Percentiles rank a stretch among this genome's conserved stretches.
Conservation (phyloP, 2,113 vertebrate species). For the Cyanistes caeruleus region DNA sequence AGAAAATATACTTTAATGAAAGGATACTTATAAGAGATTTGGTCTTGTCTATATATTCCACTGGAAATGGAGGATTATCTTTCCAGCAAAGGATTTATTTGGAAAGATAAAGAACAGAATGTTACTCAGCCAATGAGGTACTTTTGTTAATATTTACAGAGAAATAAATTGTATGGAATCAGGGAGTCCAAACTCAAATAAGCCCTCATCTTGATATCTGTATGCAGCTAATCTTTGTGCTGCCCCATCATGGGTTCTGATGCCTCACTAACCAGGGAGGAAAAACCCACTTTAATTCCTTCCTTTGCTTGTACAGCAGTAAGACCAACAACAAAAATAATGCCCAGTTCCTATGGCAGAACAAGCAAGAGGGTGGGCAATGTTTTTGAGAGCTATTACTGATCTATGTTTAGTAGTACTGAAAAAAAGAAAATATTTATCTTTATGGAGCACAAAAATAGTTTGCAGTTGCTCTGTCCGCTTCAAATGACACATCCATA, state of each 20-base stretch:
- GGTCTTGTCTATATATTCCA: constrained; percentile 11
- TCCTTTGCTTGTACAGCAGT: background rate
- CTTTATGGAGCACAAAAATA: background rate
- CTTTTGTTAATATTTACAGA: background rate
- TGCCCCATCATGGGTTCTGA: background rate
- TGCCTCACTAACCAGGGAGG: background rate
- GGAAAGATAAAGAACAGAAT: background rate
- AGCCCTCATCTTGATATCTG: background rate
- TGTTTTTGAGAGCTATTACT: background rate
- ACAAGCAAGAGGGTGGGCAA: background rate
- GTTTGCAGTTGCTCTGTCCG: background rate
- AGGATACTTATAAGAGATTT: background rate
- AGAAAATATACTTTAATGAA: background rate
- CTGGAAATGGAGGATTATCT: background rate
- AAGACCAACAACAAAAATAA: background rate
- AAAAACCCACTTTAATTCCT: background rate
- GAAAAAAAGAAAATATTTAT: background rate
- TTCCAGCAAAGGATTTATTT: constrained; percentile 29
- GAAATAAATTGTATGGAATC: background rate
- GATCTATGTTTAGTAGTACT: background rate
- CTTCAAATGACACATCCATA: background rate
- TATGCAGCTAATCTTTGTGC: background rate
- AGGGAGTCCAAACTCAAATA: background rate
- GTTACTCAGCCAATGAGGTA: background rate
- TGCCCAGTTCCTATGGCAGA: background rate